Conservation (phyloP, 2,888 invertebrate genomes). For the Ornithoptera priamus region DNA sequence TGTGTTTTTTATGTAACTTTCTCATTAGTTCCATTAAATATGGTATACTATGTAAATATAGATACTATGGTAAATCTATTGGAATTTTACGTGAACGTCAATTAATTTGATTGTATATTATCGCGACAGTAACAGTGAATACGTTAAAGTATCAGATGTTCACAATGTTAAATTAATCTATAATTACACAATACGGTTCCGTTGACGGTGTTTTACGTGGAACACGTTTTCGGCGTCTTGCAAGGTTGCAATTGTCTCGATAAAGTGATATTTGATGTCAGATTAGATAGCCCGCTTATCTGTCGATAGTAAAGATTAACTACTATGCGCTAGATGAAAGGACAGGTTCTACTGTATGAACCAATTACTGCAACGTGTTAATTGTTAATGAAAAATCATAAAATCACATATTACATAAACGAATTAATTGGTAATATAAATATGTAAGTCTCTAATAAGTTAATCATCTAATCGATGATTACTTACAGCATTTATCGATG, state of each 20-base stretch:
- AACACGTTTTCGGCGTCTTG: constrained; percentile 54
- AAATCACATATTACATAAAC: not conserved
- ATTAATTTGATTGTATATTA: constrained; percentile 17
- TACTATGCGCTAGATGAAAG: constrained; percentile 67
- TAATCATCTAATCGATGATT: not conserved
- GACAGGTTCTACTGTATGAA: constrained; percentile 49
- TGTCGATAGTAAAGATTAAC: constrained; percentile 70
- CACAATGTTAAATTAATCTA: constrained; percentile 44
- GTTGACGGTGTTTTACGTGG: constrained; percentile 50
- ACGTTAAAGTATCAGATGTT: constrained; percentile 36
- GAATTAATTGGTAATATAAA: not conserved
- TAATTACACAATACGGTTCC: constrained; percentile 60
- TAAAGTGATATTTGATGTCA: constrained; percentile 49
- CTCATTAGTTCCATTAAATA: not conserved
- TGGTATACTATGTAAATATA: not conserved
- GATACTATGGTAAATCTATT: not conserved
- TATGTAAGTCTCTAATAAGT: not conserved
- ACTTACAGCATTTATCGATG: no score
- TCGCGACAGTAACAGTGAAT: constrained; percentile 18
- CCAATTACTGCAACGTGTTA: constrained; percentile 34
- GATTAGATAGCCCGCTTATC: constrained; percentile 66
- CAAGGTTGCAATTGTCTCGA: constrained; percentile 52
- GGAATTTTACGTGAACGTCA: not conserved
- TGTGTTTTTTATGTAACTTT: not conserved
- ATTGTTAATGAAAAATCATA: constrained; percentile 41